These are phyloP conservation scores for Thaumetopoea pityocampa DNA, from an alignment of 1,140 invertebrate species.

Conservation along the genomic window DNA sequence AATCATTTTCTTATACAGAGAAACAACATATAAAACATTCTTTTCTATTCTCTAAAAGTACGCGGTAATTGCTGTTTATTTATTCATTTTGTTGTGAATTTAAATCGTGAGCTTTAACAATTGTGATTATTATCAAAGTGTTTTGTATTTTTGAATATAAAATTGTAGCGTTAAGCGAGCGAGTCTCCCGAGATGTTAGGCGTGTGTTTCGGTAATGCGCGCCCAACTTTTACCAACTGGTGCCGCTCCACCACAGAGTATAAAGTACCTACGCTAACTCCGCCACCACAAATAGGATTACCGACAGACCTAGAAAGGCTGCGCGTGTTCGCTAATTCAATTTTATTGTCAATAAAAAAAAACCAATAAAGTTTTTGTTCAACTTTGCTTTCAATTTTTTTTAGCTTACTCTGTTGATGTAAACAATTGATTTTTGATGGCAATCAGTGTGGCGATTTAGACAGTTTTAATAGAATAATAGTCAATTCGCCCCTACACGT, in stretches of 20 bases:
- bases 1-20: too few species aligned
- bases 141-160: slow-evolving; percentile 3
- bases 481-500: too few species aligned
- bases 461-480: too few species aligned
- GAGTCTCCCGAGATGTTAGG: slow-evolving; percentile 32
- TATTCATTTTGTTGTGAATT: too few species aligned
- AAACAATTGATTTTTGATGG: too few species aligned
- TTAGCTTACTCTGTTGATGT: too few species aligned
- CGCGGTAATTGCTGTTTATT: too few species aligned
- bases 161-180: slow-evolving; percentile 18
- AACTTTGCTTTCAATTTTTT: slow-evolving; percentile 30
- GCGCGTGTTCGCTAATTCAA: slow-evolving; percentile 48
- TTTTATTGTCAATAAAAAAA: slow-evolving; percentile 48
- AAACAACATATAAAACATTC: too few species aligned
- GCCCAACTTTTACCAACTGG: slow-evolving; percentile 58
- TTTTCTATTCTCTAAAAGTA: too few species aligned
- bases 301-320: slow-evolving; percentile 46
- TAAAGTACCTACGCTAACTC: too few species aligned
- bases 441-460: too few species aligned
- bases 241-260: slow-evolving; percentile 34
- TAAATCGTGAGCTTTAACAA: neutral
- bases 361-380: slow-evolving; percentile 31
- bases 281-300: slow-evolving; percentile 67
- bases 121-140: slow-evolving; percentile 4
- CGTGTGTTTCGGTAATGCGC: slow-evolving; percentile 36